These are phyloP conservation scores for Lathronympha strigana DNA, from an alignment of 2,888 invertebrate species.

Conservation along the genomic window DNA sequence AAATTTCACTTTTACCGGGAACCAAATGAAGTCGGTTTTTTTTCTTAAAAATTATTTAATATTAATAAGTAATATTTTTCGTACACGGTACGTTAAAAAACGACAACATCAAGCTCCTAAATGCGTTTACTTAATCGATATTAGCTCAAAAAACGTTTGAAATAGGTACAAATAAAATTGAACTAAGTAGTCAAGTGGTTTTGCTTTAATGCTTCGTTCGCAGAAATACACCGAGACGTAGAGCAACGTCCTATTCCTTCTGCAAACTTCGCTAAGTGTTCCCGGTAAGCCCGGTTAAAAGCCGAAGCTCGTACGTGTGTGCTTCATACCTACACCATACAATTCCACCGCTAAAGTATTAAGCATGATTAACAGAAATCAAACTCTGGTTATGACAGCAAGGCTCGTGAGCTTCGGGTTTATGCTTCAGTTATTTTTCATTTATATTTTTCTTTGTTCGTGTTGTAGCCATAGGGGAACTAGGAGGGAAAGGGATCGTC, in stretches of 20 bases:
- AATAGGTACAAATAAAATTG: slow-evolving; percentile 11
- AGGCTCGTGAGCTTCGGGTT: slow-evolving; percentile 34
- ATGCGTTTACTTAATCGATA: not conserved
- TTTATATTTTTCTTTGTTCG: slow-evolving; percentile 51
- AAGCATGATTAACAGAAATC: slow-evolving; percentile 31
- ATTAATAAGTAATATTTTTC: too few relatives aligned
- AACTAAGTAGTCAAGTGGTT: slow-evolving; percentile 34
- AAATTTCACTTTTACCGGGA: too few relatives aligned
- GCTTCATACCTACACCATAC: slow-evolving; percentile 18
- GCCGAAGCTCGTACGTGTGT: slow-evolving; percentile 8
- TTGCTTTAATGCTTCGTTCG: slow-evolving; percentile 23
- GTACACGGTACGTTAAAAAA: too few relatives aligned
- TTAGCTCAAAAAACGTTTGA: not conserved
- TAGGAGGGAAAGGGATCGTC: slow-evolving; percentile 51
- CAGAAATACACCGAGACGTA: slow-evolving; percentile 26
- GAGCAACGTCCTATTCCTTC: slow-evolving; percentile 29
- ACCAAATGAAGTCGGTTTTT: too few relatives aligned
- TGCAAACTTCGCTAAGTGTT: slow-evolving; percentile 38
- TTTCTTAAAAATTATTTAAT: too few relatives aligned
- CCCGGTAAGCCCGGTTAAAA: slow-evolving; percentile 27
- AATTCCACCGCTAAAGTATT: slow-evolving; percentile 23
- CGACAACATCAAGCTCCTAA: too few relatives aligned
- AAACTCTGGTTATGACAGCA: slow-evolving; percentile 7
- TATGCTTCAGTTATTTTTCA: slow-evolving; percentile 45
- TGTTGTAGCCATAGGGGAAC: slow-evolving; percentile 42